These are phyloP conservation scores for Volucella inflata DNA, from an alignment of 2,888 invertebrate species.

Conservation along the genomic window DNA sequence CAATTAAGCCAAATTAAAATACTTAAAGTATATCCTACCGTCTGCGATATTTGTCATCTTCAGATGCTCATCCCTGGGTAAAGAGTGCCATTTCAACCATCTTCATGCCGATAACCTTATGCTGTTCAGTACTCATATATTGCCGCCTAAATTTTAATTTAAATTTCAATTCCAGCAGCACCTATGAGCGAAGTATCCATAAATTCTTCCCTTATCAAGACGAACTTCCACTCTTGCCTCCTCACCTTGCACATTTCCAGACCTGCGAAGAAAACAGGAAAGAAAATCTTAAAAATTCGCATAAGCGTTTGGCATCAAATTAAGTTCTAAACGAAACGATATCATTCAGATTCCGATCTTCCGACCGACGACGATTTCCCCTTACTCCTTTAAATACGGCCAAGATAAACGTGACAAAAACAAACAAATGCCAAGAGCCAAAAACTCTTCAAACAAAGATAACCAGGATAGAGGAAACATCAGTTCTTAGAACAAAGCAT, in stretches of 20 bases:
- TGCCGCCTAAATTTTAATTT: conserved; percentile 3
- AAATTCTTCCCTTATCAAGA: neutral
- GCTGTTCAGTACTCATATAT: neutral
- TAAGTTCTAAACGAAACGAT: conserved; percentile 31
- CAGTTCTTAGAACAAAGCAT: neutral
- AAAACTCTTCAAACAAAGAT: neutral
- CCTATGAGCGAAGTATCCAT: neutral
- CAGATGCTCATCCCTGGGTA: too few relatives aligned
- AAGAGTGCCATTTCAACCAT: neutral
- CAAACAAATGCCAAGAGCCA: neutral
- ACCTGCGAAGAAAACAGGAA: neutral
- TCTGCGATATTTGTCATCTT: too few relatives aligned
- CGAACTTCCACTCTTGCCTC: neutral
- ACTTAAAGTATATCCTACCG: too few relatives aligned
- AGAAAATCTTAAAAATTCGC: neutral
- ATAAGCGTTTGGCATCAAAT: conserved; percentile 26
- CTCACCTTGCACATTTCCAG: neutral
- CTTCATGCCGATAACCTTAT: neutral
- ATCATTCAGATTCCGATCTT: conserved; percentile 14
- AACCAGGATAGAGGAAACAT: neutral
- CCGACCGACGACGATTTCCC: neutral
- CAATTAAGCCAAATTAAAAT: too few relatives aligned
- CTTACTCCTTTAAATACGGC: neutral
- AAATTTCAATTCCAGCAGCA: conserved; percentile 6
- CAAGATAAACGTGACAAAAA: neutral